A percentile compares a stretch with the other conserved stretches of the same genome.
Conservation (phyloP, 2,113 vertebrate genomes). For the Psilopogon haemacephalus region DNA sequence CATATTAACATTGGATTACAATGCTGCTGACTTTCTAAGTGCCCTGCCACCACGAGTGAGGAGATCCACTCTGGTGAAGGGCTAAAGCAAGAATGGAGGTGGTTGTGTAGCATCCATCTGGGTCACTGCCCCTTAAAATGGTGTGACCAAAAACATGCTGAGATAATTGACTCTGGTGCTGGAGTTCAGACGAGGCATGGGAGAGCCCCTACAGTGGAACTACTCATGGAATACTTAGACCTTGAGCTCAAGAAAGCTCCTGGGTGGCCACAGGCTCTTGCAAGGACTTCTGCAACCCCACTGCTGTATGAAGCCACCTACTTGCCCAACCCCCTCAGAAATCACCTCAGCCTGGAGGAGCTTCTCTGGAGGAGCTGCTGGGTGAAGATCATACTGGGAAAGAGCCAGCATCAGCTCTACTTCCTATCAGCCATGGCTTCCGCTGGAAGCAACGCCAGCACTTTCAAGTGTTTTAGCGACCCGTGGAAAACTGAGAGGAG, state of each 20-base stretch:
- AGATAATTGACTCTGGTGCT: not conserved
- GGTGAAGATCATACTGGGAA: fast-evolving
- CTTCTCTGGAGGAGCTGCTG: not conserved
- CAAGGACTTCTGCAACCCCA: not conserved
- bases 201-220: too few species aligned
- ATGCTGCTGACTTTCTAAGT: not conserved
- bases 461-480: not conserved
- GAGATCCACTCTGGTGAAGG: not conserved
- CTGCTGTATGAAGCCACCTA: not conserved
- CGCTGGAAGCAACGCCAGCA: not conserved
- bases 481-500: fast-evolving
- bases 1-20: fast-evolving
- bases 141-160: fast-evolving
- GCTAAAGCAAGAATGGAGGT: not conserved
- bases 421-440: not conserved
- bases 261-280: not conserved
- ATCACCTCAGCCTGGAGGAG: not conserved
- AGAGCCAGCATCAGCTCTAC: not conserved
- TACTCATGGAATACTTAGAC: not conserved
- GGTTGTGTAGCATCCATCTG: fast-evolving
- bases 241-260: not conserved
- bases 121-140: not conserved
- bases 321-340: not conserved
- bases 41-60: fast-evolving
- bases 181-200: fast-evolving